Conservation (phyloP, 92 coral and sea anemone species). For the Epizoanthus fatuus region DNA sequence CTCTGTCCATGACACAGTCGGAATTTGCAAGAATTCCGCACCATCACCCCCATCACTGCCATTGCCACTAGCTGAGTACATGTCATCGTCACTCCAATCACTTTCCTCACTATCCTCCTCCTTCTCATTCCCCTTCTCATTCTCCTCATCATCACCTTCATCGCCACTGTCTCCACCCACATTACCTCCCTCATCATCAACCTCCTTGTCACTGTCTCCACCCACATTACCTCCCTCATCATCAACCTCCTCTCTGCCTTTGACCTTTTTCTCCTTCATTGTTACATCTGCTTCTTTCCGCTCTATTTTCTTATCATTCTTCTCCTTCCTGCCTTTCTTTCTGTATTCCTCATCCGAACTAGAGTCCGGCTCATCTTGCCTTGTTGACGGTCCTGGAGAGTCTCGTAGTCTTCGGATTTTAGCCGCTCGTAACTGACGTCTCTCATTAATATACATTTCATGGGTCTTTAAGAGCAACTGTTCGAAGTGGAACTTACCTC, state of each 20-base stretch:
- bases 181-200: background rate
- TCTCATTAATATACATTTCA: background rate
- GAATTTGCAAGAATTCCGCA: background rate
- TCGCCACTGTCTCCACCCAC: background rate
- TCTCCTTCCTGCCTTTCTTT: background rate
- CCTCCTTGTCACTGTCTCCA: background rate
- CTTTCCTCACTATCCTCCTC: background rate
- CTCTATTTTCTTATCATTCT: background rate
- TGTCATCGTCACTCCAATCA: background rate
- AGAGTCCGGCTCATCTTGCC: background rate
- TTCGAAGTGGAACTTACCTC: background rate
- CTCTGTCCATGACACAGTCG: background rate
- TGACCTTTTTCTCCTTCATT: too few relatives aligned
- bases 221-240: background rate
- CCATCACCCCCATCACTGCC: background rate
- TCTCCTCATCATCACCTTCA: background rate
- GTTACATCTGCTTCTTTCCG: too few relatives aligned
- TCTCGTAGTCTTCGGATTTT: background rate
- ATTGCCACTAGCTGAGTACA: constrained; percentile 1
- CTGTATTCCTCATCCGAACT: background rate
- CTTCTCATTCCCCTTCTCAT: background rate
- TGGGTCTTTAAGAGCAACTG: background rate
- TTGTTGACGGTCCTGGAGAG: background rate
- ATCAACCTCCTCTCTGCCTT: background rate
- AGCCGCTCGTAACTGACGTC: background rate